Evolutionary conservation across 2,797 vertebrate species (phyloP), one percentile per base, ranked within the genome.

Genomic region (Microchirus variegatus): DNA sequence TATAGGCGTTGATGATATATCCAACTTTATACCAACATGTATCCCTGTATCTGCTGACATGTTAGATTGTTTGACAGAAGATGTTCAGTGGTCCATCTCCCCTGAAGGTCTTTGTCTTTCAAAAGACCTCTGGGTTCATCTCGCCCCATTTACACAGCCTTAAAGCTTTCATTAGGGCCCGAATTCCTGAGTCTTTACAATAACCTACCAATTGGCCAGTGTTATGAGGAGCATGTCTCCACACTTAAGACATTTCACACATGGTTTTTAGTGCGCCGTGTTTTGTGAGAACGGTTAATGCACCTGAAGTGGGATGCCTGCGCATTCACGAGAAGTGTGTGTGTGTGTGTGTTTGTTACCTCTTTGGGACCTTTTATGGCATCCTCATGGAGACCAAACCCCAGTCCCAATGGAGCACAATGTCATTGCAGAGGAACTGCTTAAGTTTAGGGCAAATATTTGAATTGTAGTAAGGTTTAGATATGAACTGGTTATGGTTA

Each of bases 111-210:
- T 59, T 61, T 77, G 78, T 76, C 80, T 78, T 80, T 82, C 63
- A 65, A 67, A 77, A 68, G 71, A 71, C 76, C 74, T 78, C 61
- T 57, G 54, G 65, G 46, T 79, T 72, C 67, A 68, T 75, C 56
- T 73, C 60, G 66, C 43, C 75, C 72, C 71, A 64, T 90, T 90
- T 89, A 87, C 73, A 80, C 63, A 82, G 71, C 80, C 59, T 88
- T 88, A 84, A 89, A 86, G 58, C 46, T 78, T 90, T 89, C 87
- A 90, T 79, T 81, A 72, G 80, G 45, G 22, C 22, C 74, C 15
- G 75, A 76, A 90, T 91, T 88, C 89, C 86, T 77, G 58, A 50
- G 49, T 71, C 80, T 91, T 82, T 70, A 87, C 83, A 76, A 87
- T 83, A 79, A 89, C 87, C 71, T 19, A 59, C 57, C 67, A 58